phyloP scores from a whole-genome alignment of 2,797 vertebrate species.

The Oreochromis grahami region DNA sequence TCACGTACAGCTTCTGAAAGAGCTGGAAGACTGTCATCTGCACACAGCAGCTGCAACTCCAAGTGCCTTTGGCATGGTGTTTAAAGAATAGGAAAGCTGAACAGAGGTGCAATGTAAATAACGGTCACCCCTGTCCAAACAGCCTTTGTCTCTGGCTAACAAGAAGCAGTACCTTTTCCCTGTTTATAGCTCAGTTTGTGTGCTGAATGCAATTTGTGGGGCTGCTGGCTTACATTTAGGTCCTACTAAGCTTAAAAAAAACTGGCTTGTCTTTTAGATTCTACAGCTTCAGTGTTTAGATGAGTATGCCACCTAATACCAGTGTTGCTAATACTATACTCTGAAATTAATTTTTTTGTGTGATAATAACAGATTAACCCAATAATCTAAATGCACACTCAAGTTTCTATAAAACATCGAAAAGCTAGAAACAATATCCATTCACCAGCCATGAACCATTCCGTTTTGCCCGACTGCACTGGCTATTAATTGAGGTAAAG shows the following conservation, averaged over 20 bases:
- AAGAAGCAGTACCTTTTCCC: conserved; percentile 56
- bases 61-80: neutral
- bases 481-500: neutral
- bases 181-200: conserved; percentile 30
- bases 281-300: neutral
- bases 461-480: neutral
- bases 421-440: conserved; percentile 3
- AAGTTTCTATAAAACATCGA: neutral
- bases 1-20: neutral
- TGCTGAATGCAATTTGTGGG: conserved; percentile 25
- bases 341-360: neutral
- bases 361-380: neutral
- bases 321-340: neutral
- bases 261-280: neutral
- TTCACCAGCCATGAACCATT: neutral
- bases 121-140: conserved; percentile 33
- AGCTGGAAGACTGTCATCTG: neutral
- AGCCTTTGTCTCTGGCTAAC: conserved; percentile 38
- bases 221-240: conserved; percentile 8
- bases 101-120: conserved; percentile 53
- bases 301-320: neutral
- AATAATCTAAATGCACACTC: neutral
- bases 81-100: conserved; percentile 34
- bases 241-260: conserved; percentile 8
- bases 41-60: neutral